These are phyloP conservation scores for Caerostris extrusa DNA, from an alignment of 1,140 invertebrate genomes.

Conservation along the genomic window DNA sequence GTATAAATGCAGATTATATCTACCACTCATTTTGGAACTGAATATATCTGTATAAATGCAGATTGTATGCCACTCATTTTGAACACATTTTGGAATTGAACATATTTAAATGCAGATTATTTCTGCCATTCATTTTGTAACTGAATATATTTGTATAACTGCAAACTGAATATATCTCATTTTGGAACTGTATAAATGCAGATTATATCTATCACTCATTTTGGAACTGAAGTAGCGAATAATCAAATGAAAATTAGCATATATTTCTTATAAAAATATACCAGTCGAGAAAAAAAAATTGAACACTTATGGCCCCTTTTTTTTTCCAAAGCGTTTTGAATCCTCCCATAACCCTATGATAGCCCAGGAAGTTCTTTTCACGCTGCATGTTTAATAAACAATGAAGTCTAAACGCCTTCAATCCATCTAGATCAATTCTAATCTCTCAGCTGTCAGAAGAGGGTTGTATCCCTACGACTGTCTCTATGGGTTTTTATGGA, in stretches of 20 bases:
- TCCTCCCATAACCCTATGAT: not conserved
- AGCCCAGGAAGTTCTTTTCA: not conserved
- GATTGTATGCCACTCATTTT: too few relatives aligned
- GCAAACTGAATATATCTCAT: too few relatives aligned
- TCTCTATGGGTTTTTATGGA: constrained; percentile 29
- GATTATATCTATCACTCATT: too few relatives aligned
- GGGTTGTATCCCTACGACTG: constrained; percentile 10
- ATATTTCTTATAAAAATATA: not conserved
- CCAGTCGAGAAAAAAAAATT: not conserved
- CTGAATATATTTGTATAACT: too few relatives aligned
- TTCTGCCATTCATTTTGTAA: too few relatives aligned
- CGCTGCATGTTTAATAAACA: constrained; percentile 57
- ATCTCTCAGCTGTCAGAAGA: constrained; percentile 43
- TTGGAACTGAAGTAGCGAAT: not conserved
- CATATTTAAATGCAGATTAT: too few relatives aligned
- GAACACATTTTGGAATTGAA: too few relatives aligned
- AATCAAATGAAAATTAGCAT: not conserved
- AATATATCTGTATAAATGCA: too few relatives aligned
- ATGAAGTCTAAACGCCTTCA: constrained; percentile 50
- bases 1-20: too few relatives aligned
- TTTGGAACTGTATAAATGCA: too few relatives aligned
- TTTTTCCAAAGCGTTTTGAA: not conserved
- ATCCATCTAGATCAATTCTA: constrained; percentile 65
- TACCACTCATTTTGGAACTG: too few relatives aligned
- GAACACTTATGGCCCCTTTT: not conserved